Conservation (phyloP, 2,797 vertebrate genomes). For the Acestrorhynchus altus region DNA sequence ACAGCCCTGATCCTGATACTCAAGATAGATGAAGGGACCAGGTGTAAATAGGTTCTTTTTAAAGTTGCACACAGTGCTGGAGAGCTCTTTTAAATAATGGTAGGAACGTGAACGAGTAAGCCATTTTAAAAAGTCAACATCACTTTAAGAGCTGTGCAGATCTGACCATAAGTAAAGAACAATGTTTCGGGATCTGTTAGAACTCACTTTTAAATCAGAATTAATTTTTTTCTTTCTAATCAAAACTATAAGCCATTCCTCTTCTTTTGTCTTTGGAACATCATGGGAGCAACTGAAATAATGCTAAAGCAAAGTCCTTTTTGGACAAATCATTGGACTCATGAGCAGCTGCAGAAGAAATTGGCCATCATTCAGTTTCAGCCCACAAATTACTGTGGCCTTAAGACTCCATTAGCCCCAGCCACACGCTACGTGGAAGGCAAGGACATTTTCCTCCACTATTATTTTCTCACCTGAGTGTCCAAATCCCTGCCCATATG, state of each 20-base stretch:
- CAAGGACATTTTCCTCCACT: slow-evolving; percentile 16
- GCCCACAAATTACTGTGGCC: background rate
- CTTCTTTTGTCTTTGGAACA: background rate
- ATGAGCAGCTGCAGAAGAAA: slow-evolving; percentile 9
- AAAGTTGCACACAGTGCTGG: too few relatives aligned
- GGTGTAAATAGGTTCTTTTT: too few relatives aligned
- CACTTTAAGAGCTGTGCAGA: slow-evolving; percentile 11
- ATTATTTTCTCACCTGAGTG: slow-evolving; percentile 33
- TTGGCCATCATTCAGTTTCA: slow-evolving; percentile 16
- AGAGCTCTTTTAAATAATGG: slow-evolving; percentile 11
- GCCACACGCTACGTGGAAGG: slow-evolving; percentile 19
- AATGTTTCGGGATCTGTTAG: too few relatives aligned
- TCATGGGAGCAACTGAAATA: background rate
- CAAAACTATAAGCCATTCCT: slow-evolving; percentile 3
- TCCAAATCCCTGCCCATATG: slow-evolving; percentile 31
- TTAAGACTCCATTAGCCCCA: slow-evolving; percentile 16
- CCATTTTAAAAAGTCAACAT: slow-evolving; percentile 36
- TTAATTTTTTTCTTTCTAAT: slow-evolving; percentile 6
- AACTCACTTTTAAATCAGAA: too few relatives aligned
- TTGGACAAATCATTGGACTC: background rate
- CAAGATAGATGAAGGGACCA: too few relatives aligned
- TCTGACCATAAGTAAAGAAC: slow-evolving; percentile 24
- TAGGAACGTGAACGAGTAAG: background rate
- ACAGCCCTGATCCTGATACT: too few relatives aligned
- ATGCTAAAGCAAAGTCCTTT: slow-evolving; percentile 4